Evolutionary conservation across 2,797 vertebrate species (phyloP).

Genomic region (Pipistrellus pipistrellus): DNA sequence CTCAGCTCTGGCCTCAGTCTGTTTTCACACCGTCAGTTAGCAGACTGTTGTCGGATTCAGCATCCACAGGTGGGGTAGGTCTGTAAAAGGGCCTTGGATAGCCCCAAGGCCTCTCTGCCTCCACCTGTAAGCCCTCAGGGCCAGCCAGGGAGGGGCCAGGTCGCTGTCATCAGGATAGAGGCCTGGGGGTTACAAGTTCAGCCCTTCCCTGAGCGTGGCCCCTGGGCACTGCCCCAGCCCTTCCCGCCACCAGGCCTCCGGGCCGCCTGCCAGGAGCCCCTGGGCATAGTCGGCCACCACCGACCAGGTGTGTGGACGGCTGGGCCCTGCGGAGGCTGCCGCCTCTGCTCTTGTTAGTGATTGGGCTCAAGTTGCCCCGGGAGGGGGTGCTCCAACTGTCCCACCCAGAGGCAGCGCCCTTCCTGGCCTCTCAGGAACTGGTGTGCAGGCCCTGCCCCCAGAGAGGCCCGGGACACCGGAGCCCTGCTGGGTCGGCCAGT

Average conservation of each 20-base stretch:
- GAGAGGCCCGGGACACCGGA: background rate
- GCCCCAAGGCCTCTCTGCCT: background rate
- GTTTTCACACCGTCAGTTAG: background rate
- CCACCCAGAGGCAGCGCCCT: background rate
- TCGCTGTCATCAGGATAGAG: background rate
- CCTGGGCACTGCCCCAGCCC: background rate
- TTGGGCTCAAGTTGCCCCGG: background rate
- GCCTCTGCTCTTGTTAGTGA: no score
- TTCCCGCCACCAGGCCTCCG: no score
- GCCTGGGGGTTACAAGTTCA: background rate
- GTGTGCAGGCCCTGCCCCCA: background rate
- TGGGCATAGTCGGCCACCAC: no score
- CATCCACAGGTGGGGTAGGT: conserved; percentile 31
- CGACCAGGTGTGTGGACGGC: no score
- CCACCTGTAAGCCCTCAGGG: conserved; percentile 25
- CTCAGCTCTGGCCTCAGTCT: background rate
- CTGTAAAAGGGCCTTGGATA: conserved; percentile 61
- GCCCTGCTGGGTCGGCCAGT: fast-evolving
- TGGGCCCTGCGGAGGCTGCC: no score
- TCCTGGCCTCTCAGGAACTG: background rate
- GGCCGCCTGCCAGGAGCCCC: no score
- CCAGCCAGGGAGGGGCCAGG: background rate
- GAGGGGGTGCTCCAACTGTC: no score
- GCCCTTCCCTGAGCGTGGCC: background rate
- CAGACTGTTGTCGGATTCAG: conserved; percentile 29